phyloP scores from a whole-genome alignment of 2,113 vertebrate species.

The Bagarius yarrelli region DNA sequence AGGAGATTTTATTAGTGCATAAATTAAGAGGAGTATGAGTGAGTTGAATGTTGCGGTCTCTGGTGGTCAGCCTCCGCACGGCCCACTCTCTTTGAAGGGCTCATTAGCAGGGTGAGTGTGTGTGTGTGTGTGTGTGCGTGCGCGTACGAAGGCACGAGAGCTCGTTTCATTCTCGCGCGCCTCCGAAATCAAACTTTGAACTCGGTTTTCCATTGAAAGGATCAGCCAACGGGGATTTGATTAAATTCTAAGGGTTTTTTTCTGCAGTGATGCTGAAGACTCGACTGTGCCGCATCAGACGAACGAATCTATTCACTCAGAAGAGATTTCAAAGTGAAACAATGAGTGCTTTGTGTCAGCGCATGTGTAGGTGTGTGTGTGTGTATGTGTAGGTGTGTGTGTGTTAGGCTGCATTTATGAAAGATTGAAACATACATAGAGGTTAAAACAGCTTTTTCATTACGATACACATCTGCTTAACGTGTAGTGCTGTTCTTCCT shows the following conservation, averaged over 20 bases:
- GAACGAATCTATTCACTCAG: conserved; percentile 59
- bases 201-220: conserved; percentile 74
- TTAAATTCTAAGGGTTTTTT: conserved; percentile 63
- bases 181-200: conserved; percentile 80
- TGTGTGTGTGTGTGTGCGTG: conserved; percentile 76
- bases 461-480: neutral
- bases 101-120: conserved; percentile 76
- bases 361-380: neutral
- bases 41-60: conserved; percentile 57
- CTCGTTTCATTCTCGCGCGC: conserved; percentile 63
- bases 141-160: conserved; percentile 68
- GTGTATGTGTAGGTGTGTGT: neutral
- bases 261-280: conserved; percentile 62
- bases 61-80: conserved; percentile 69
- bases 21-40: conserved; percentile 19
- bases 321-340: conserved; percentile 57
- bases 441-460: neutral
- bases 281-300: conserved; percentile 54
- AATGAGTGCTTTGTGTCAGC: conserved; percentile 45
- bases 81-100: conserved; percentile 73
- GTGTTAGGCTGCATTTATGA: neutral
- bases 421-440: neutral
- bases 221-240: conserved; percentile 73
- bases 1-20: conserved; percentile 34
- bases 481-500: neutral